Evolutionary conservation across 2,888 invertebrate species (phyloP).

Genomic region (Diplolepis rosae): DNA sequence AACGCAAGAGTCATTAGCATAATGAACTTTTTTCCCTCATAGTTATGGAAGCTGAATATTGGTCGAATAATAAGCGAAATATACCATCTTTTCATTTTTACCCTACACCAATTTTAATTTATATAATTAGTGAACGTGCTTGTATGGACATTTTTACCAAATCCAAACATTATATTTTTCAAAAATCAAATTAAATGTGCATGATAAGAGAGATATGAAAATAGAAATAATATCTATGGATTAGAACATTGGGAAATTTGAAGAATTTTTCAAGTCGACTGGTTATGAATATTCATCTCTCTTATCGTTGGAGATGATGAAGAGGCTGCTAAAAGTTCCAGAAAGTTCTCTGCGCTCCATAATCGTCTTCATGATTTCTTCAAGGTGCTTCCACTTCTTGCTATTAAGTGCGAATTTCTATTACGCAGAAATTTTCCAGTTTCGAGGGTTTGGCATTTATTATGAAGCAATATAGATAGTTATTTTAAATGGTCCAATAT

Average conservation of each 20-base stretch:
- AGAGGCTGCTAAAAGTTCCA: constrained; percentile 24
- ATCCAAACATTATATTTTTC: background rate
- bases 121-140: background rate
- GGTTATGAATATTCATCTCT: constrained; percentile 26
- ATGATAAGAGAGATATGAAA: background rate
- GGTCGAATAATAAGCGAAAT: constrained; percentile 28
- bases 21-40: constrained; percentile 4
- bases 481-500: no score
- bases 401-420: constrained; percentile 19
- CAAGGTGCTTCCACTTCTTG: constrained; percentile 25
- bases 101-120: background rate
- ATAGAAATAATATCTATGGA: background rate
- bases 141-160: no score
- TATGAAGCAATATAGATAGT: no score
- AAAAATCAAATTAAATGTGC: background rate
- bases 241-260: constrained; percentile 6
- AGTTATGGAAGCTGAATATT: constrained; percentile 3
- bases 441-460: constrained; percentile 30
- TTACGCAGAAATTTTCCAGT: constrained; percentile 5
- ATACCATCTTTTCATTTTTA: background rate
- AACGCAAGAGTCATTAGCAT: constrained; percentile 25
- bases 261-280: constrained; percentile 20
- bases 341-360: constrained; percentile 22
- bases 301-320: constrained; percentile 17
- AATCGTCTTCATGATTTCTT: constrained; percentile 15